Evolutionary conservation across 2,888 invertebrate species (phyloP).

Genomic region (Cynaeus angustus): DNA sequence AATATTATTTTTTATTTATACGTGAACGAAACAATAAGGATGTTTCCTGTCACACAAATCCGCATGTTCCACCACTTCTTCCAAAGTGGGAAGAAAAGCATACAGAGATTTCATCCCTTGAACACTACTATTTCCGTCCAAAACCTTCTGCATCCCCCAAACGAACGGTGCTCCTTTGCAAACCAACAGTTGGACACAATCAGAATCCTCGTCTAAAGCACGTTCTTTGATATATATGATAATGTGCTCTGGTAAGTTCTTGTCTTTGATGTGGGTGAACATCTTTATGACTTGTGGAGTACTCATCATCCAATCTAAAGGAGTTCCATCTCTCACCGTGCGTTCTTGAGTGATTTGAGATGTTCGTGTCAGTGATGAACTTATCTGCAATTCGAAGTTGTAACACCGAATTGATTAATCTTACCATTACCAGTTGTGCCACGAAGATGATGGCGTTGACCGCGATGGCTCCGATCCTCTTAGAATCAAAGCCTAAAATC

Average conservation of each 20-base stretch:
- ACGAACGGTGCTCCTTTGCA: slow-evolving; percentile 87
- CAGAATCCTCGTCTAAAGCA: slow-evolving; percentile 76
- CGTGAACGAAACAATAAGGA: slow-evolving; percentile 65
- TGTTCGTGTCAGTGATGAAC: slow-evolving; percentile 74
- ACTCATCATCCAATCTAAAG: slow-evolving; percentile 78
- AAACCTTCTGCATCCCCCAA: slow-evolving; percentile 82
- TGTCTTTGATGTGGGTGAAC: slow-evolving; percentile 76
- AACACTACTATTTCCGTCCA: slow-evolving; percentile 69
- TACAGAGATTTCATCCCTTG: slow-evolving; percentile 72
- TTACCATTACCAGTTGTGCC: slow-evolving; percentile 82
- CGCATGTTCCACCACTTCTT: slow-evolving; percentile 77
- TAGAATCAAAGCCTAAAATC: slow-evolving; percentile 84
- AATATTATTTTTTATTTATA: slow-evolving; percentile 36
- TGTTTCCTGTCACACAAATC: slow-evolving; percentile 78
- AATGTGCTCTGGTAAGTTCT: slow-evolving; percentile 77
- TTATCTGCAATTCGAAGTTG: slow-evolving; percentile 73
- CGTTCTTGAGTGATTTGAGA: slow-evolving; percentile 66
- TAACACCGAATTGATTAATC: too few relatives aligned
- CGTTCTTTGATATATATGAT: slow-evolving; percentile 76
- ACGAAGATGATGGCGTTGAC: slow-evolving; percentile 88
- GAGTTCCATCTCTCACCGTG: slow-evolving; percentile 67
- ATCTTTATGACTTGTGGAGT: slow-evolving; percentile 77
- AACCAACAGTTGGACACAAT: slow-evolving; percentile 81
- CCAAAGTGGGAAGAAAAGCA: slow-evolving; percentile 76
- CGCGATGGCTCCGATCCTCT: slow-evolving; percentile 86